Base-by-base conservation (phyloP, 2,888 invertebrate species). In the Plebejus argus region DNA sequence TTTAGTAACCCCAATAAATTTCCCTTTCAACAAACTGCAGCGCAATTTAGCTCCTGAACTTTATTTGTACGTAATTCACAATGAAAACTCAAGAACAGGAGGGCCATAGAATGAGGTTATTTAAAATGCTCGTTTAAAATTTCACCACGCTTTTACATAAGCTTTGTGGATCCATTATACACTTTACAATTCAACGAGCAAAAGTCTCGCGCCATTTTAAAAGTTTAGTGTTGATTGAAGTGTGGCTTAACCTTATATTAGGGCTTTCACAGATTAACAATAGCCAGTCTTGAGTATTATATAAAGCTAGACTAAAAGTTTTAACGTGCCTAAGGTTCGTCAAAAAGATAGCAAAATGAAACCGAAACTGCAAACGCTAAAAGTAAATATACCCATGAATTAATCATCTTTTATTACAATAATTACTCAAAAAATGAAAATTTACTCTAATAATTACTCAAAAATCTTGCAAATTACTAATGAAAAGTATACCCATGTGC, bases 71-170 rank as follows among this genome's bases (percentile, higher is more conserved):
- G 53, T 53, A 53, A 74, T 74, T 74, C 8, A 74, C 53, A 74
- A 74, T 74, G 49, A 49, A 74, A 74, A 72, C 72, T 45, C 72
- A 45, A 39, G 28, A 28, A 53, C 23, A 53, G 49, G 45, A 45
- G 74, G 49, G 74, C 28, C 20, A 53, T 49, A 28, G 74, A 74
- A 74, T 74, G 23, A 74, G 74, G 28, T 74, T 74, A 74, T 74
- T 74, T 74, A 74, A 74, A 53, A 74, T 74, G 74, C 74, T 49
- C 72, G 49, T 49, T 72, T 72, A 72, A 72, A 72, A 72, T 72
- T 72, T 72, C 20, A 72, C 49, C 72, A 23, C 49, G 10, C 23
- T 23, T 53, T 72, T 72, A 49, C 49, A 72, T 49, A 45, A 39
- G 15, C 72, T 23, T 23, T 49, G 72, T 49, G 23, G 20, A 71